Conservation (phyloP, 53 echinoderm and acorn worm species). For the Hippasteria phrygiana region DNA sequence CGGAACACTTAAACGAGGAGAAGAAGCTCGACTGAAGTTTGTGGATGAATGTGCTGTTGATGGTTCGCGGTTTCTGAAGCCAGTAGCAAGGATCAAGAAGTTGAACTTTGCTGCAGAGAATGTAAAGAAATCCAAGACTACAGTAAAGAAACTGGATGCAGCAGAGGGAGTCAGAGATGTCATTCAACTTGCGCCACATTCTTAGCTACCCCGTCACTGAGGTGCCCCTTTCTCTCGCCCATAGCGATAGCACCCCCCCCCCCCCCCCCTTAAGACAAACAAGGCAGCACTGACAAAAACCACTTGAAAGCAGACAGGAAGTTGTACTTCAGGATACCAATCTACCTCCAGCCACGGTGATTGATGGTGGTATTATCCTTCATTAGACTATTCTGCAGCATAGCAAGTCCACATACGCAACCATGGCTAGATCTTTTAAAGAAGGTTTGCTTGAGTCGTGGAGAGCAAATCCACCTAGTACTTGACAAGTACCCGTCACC, state of each 20-base stretch:
- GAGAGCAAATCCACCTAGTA: constrained; percentile 24
- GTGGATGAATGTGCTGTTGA: constrained; percentile 16
- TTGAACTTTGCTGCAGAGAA: constrained; percentile 38
- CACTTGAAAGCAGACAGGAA: too few relatives aligned
- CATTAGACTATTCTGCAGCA: constrained; percentile 48
- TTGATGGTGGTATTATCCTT: constrained; percentile 72
- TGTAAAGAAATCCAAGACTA: constrained; percentile 23
- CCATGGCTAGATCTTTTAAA: constrained; percentile 39
- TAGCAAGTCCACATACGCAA: constrained; percentile 54
- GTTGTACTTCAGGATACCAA: neutral
- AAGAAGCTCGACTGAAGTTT: neutral
- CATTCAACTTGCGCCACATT: constrained; percentile 55
- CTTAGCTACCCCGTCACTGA: constrained; percentile 58
- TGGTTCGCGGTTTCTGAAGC: constrained; percentile 27
- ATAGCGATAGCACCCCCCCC: constrained; percentile 18
- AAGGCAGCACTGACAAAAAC: too few relatives aligned
- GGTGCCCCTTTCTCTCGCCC: constrained; percentile 47
- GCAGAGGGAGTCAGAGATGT: constrained; percentile 58
- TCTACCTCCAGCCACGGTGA: constrained; percentile 27
- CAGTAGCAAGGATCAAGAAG: constrained; percentile 20
- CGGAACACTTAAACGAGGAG: neutral
- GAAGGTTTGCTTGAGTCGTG: constrained; percentile 28
- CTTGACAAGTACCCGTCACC: constrained; percentile 63
- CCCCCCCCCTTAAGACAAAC: constrained; percentile 8
- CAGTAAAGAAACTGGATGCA: constrained; percentile 30